Conservation (phyloP, 2,888 invertebrate species). For the Acrobasis repandana region DNA sequence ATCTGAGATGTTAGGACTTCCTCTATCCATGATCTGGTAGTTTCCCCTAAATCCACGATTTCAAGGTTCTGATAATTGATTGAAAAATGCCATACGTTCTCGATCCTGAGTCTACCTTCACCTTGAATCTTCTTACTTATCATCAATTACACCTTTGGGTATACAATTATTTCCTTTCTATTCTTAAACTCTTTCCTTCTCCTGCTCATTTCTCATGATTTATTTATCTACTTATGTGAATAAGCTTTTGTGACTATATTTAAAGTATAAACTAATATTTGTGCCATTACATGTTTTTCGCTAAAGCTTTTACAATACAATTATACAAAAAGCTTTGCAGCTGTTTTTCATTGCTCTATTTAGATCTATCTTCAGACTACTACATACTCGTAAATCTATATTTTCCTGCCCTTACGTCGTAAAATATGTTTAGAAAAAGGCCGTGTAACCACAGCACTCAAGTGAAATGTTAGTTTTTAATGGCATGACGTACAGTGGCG, state of each 20-base stretch:
- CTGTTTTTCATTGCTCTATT: slow-evolving; percentile 11
- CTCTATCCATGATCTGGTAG: too few species aligned
- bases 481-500: slow-evolving; percentile 2
- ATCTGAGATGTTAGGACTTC: too few species aligned
- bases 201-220: slow-evolving; percentile 68
- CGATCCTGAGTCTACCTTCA: slow-evolving; percentile 29
- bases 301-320: slow-evolving; percentile 41
- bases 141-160: slow-evolving; percentile 77
- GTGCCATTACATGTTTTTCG: slow-evolving; percentile 36
- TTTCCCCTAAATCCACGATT: background rate
- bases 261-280: slow-evolving; percentile 38
- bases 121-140: slow-evolving; percentile 35
- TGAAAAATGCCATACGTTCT: background rate
- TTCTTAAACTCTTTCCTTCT: slow-evolving; percentile 35
- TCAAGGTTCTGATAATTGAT: background rate
- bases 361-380: background rate
- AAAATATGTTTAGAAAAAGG: slow-evolving; percentile 1
- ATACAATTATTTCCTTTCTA: slow-evolving; percentile 32
- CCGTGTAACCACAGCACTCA: background rate
- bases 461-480: slow-evolving; percentile 23
- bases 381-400: background rate
- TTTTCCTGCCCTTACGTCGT: background rate
- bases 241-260: slow-evolving; percentile 24
- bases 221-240: slow-evolving; percentile 25
- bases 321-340: slow-evolving; percentile 38